Evolutionary conservation across 2,113 vertebrate species (phyloP).

Genomic region (Rynchops niger): DNA sequence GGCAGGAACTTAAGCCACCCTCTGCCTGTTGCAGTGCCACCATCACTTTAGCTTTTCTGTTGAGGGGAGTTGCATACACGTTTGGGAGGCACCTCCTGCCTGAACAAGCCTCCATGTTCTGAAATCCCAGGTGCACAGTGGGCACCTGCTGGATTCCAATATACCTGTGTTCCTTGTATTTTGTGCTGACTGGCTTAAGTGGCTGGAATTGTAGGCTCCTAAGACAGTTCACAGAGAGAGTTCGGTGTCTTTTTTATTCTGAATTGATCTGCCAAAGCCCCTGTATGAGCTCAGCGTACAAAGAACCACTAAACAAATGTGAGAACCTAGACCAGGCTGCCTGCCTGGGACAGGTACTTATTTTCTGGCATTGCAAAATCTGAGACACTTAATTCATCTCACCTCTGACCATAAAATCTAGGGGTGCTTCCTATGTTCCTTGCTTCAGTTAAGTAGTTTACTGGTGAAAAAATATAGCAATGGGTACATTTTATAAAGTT

Average conservation of each 20-base stretch:
- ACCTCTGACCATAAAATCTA: neutral
- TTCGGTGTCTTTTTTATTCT: neutral
- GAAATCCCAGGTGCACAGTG: neutral
- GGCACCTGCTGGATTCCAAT: neutral
- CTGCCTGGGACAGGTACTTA: neutral
- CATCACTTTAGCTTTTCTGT: neutral
- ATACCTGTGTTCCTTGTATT: neutral
- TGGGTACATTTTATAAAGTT: neutral
- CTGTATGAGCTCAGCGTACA: neutral
- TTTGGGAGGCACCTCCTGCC: neutral
- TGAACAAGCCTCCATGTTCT: accelerated
- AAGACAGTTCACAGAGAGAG: neutral
- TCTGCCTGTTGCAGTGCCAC: neutral
- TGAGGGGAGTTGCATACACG: neutral
- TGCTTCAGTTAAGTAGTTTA: neutral
- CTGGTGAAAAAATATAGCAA: neutral
- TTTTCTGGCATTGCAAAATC: neutral
- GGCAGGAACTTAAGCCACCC: neutral
- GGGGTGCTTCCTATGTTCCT: neutral
- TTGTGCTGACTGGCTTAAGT: neutral
- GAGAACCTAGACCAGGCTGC: neutral
- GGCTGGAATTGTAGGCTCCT: neutral
- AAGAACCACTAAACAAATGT: neutral
- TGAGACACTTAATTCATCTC: neutral
- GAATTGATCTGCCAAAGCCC: neutral